Conservation (phyloP, 2,888 invertebrate species). For the Campoplex nolae region DNA sequence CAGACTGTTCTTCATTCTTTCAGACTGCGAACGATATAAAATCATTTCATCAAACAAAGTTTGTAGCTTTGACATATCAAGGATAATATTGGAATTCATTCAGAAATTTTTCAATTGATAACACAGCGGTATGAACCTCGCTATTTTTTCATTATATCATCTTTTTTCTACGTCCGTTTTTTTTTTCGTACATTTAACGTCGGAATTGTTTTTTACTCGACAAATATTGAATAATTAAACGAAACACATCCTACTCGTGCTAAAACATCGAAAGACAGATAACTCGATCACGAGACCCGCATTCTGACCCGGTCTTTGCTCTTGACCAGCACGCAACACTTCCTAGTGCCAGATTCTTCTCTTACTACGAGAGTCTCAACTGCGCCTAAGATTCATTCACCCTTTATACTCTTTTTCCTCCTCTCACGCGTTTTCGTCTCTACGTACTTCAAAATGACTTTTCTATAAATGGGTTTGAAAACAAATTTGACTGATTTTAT, state of each 20-base stretch:
- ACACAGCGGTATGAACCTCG: too few relatives aligned
- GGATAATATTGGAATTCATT: too few relatives aligned
- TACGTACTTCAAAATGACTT: neutral
- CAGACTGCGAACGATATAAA: too few relatives aligned
- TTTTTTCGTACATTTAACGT: neutral
- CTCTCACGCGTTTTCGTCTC: constrained; percentile 25
- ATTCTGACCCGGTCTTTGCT: constrained; percentile 81
- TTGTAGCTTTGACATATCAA: too few relatives aligned
- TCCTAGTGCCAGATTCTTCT: constrained; percentile 78
- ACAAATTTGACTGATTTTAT: constrained; percentile 8
- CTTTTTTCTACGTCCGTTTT: neutral
- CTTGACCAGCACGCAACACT: constrained; percentile 76
- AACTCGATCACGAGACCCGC: constrained; percentile 71
- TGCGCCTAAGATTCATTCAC: constrained; percentile 58
- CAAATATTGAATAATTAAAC: neutral
- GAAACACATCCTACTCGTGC: neutral
- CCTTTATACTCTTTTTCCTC: constrained; percentile 11
- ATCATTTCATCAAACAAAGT: too few relatives aligned
- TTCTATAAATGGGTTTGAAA: constrained; percentile 42
- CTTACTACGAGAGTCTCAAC: constrained; percentile 64
- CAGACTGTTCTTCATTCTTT: too few relatives aligned
- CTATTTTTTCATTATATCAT: neutral
- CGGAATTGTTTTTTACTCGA: neutral
- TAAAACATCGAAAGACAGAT: constrained; percentile 69
- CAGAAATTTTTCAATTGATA: too few relatives aligned